Conservation (phyloP, 1,140 invertebrate species). For the Eciton burchellii region DNA sequence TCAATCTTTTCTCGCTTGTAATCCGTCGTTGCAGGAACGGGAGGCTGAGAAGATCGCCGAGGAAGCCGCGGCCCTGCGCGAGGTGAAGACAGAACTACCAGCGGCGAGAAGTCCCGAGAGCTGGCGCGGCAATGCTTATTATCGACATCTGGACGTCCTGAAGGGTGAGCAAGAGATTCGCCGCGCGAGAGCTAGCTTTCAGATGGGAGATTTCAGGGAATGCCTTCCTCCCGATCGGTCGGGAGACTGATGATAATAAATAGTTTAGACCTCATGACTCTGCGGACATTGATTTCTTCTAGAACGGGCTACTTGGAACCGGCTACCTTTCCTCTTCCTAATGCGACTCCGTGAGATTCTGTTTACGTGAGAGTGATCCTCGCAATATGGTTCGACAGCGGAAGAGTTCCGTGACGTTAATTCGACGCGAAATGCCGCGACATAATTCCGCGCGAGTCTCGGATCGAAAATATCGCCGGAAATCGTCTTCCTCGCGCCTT, state of each 20-base stretch:
- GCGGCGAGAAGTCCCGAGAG: slow-evolving; percentile 77
- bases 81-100: slow-evolving; percentile 79
- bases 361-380: background rate
- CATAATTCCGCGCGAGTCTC: slow-evolving; percentile 6
- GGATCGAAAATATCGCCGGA: slow-evolving; percentile 22
- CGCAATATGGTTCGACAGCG: too few species aligned
- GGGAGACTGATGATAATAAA: too few species aligned
- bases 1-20: too few species aligned
- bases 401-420: too few species aligned
- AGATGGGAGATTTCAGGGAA: background rate
- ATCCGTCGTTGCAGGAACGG: slow-evolving; percentile 76
- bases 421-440: slow-evolving; percentile 24
- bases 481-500: slow-evolving; percentile 26
- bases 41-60: slow-evolving; percentile 81
- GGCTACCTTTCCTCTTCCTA: background rate
- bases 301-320: too few species aligned
- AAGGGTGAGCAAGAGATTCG: slow-evolving; percentile 73
- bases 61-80: slow-evolving; percentile 73
- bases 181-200: slow-evolving; percentile 4
- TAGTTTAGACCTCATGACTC: too few species aligned
- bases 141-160: slow-evolving; percentile 79
- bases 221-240: background rate
- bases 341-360: background rate
- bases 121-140: slow-evolving; percentile 80
- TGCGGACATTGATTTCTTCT: too few species aligned